Evolutionary conservation across 2,888 invertebrate species (phyloP), one percentile per base, ranked within the genome.

Genomic region (Dicyrtoma fusca): DNA sequence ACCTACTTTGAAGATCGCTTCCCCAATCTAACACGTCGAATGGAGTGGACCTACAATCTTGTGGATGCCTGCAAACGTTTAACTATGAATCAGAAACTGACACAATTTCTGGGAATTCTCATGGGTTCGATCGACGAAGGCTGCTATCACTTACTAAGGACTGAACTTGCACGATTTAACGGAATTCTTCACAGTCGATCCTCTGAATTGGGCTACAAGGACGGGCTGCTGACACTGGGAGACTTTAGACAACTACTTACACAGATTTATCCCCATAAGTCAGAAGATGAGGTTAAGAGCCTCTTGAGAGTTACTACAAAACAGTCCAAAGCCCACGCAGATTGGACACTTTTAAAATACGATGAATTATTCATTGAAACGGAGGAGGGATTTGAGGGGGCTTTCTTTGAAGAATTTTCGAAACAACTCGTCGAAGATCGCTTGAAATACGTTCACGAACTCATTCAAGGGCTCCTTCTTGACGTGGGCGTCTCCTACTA

Each of bases 11-110:
- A 72, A 61, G 59, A 69, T 4, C 53, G 25, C 17, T 77, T 74
- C 47, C 71, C 53, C 13, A 25, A 59, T 21, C 45, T 59, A 4
- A 53, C 55, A 11, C 63, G 69, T 14, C 61, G 75, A 23, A 76
- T 72, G 69, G 76, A 76, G 44, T 77, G 77, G 77, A 71, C 72
- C 13, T 77, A 77, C 65, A 76, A 75, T 53, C 2, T 77, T 11
- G 51, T 76, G 6, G 76, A 77, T 51, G 69, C 73, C 13, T 75
- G 75, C 61, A 71, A 72, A 49, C 19, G 76, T 6, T 63, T 77
- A 13, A 69, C 64, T 2, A 57, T 64, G 19, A 72, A 71, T 55
- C 51, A 45, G 10, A 65, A 71, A 44, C 69, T 76, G 3, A 69
- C 70, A 1, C 72, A 66, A 45, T 76, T 76, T 63, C 17, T 71